Evolutionary conservation across 2,888 invertebrate genomes (phyloP).

Genomic region (Seira ritae): DNA sequence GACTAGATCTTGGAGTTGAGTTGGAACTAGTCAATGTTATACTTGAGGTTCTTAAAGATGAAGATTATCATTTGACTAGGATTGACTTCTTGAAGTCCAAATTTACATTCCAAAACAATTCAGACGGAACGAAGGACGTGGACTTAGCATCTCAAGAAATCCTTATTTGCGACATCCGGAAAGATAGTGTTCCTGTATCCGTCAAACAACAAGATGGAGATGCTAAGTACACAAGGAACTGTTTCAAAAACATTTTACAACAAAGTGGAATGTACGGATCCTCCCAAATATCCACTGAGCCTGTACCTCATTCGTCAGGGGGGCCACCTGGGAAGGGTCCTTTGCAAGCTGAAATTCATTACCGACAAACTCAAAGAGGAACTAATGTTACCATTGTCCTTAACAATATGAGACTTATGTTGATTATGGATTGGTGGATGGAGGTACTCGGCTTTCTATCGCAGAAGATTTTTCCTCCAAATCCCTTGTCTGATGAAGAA

Average conservation of each 20-base stretch:
- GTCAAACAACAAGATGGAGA: slow-evolving; percentile 82
- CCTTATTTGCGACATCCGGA: slow-evolving; percentile 81
- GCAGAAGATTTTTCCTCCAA: slow-evolving; percentile 62
- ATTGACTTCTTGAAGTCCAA: slow-evolving; percentile 94
- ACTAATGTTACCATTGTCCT: slow-evolving; percentile 89
- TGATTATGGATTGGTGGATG: slow-evolving; percentile 95
- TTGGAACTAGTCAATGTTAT: slow-evolving; percentile 92
- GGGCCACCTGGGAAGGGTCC: slow-evolving; percentile 67
- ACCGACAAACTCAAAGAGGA: slow-evolving; percentile 73
- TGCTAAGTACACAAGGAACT: slow-evolving; percentile 76
- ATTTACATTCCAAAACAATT: slow-evolving; percentile 89
- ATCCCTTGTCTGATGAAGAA: slow-evolving; percentile 44
- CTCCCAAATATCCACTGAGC: not conserved
- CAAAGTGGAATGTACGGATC: slow-evolving; percentile 76
- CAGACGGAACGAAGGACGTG: slow-evolving; percentile 92
- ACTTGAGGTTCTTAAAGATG: slow-evolving; percentile 79
- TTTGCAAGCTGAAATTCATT: slow-evolving; percentile 78
- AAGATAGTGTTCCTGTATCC: slow-evolving; percentile 74
- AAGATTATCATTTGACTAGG: slow-evolving; percentile 83
- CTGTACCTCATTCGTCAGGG: not conserved
- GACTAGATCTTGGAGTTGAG: slow-evolving; percentile 78
- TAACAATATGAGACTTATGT: slow-evolving; percentile 96
- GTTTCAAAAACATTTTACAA: slow-evolving; percentile 90
- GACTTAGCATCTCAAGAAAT: slow-evolving; percentile 96
- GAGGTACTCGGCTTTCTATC: slow-evolving; percentile 86